Conservation (phyloP, 1,140 invertebrate species). For the Drosophila mayri region DNA sequence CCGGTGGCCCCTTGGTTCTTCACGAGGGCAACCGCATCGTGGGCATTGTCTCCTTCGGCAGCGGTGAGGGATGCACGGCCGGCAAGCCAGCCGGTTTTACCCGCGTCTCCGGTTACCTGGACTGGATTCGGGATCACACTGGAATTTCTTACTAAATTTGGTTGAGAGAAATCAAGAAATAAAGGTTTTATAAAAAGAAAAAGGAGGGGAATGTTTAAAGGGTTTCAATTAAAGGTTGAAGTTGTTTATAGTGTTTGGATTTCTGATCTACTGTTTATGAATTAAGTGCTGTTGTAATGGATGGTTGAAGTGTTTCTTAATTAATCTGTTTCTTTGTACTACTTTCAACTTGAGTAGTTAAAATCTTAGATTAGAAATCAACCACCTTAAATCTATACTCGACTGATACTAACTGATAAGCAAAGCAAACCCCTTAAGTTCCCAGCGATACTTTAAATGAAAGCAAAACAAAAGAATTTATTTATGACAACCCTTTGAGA, state of each 20-base stretch:
- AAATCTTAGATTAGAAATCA: neutral
- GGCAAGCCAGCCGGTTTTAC: conserved; percentile 86
- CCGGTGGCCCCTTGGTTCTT: conserved; percentile 48
- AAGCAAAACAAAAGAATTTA: neutral
- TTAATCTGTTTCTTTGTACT: neutral
- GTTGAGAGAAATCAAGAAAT: neutral
- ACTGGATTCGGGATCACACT: conserved; percentile 86
- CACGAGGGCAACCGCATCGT: conserved; percentile 63
- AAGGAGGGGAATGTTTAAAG: neutral
- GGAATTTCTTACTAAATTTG: conserved; percentile 73
- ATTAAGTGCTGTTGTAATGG: neutral
- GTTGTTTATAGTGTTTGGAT: neutral
- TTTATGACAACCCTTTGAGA: neutral
- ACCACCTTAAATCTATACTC: neutral
- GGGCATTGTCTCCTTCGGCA: conserved; percentile 86
- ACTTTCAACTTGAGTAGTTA: neutral
- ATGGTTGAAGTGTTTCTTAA: neutral
- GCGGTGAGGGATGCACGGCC: conserved; percentile 85
- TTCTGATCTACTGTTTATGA: neutral
- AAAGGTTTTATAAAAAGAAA: neutral
- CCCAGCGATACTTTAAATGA: neutral
- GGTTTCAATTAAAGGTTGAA: no score
- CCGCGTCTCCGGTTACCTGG: conserved; percentile 85
- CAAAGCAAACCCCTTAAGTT: neutral
- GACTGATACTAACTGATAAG: neutral